Conservation (phyloP, 2,888 invertebrate genomes). For the Troides aeacus region DNA sequence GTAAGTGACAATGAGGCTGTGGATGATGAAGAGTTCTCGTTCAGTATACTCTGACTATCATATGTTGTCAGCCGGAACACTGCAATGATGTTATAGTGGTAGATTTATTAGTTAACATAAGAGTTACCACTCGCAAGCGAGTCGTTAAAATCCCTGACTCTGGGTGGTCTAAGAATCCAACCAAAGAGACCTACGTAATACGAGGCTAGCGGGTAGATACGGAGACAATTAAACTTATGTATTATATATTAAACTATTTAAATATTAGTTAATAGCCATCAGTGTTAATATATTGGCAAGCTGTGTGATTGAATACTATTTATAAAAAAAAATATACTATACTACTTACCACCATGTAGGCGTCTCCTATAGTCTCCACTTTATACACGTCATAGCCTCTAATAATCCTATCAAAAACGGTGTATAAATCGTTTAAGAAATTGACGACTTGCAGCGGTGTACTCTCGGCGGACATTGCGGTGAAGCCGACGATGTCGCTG, state of each 20-base stretch:
- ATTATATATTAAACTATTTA: background rate
- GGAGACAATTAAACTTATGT: background rate
- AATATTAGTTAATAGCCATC: background rate
- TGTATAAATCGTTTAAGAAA: slow-evolving; percentile 98
- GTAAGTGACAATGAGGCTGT: background rate
- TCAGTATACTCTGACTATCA: too few relatives aligned
- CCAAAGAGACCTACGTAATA: too few relatives aligned
- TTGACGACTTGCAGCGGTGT: slow-evolving; percentile 96
- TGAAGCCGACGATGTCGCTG: slow-evolving; percentile 98
- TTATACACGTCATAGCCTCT: slow-evolving; percentile 99
- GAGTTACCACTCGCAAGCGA: too few relatives aligned
- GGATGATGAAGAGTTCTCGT: too few relatives aligned
- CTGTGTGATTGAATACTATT: background rate
- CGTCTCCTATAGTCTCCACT: slow-evolving; percentile 96
- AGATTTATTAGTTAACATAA: too few relatives aligned
- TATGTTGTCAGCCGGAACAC: too few relatives aligned
- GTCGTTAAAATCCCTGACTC: too few relatives aligned
- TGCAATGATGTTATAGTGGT: too few relatives aligned
- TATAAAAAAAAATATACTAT: background rate
- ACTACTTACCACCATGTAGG: slow-evolving; percentile 82
- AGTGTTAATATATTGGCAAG: too few relatives aligned
- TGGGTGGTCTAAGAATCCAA: too few relatives aligned
- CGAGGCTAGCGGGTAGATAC: too few relatives aligned
- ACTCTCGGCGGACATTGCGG: slow-evolving; percentile 96
- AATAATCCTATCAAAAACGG: slow-evolving; percentile 97